Evolutionary conservation across 2,888 invertebrate genomes (phyloP).

Genomic region (Cosmopolites sordidus): DNA sequence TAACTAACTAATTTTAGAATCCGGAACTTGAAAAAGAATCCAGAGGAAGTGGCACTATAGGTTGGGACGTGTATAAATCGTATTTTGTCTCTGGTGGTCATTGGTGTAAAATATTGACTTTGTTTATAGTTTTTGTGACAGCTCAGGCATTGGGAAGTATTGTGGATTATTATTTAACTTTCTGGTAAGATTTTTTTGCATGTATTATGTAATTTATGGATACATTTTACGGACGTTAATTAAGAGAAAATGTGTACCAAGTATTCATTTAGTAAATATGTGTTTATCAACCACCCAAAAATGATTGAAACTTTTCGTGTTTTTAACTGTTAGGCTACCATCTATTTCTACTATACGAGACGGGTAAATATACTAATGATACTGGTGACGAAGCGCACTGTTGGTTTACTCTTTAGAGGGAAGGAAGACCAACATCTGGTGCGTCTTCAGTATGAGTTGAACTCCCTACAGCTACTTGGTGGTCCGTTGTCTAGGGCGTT

Average conservation of each 20-base stretch:
- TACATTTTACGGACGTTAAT: neutral
- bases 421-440: too few species aligned
- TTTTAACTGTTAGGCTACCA: too few species aligned
- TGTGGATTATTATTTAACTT: slow-evolving; percentile 74
- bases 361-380: too few species aligned
- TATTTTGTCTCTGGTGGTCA: slow-evolving; percentile 72
- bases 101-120: slow-evolving; percentile 46
- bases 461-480: too few species aligned
- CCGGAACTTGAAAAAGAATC: slow-evolving; percentile 54
- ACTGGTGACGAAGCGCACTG: too few species aligned
- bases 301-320: too few species aligned
- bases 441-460: too few species aligned
- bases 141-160: slow-evolving; percentile 69
- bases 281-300: too few species aligned
- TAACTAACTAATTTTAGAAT: slow-evolving; percentile 7
- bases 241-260: neutral
- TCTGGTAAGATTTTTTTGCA: slow-evolving; percentile 66
- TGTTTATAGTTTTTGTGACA: slow-evolving; percentile 54
- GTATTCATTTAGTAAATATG: too few species aligned
- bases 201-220: slow-evolving; percentile 15
- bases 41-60: slow-evolving; percentile 55
- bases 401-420: too few species aligned
- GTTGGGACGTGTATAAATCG: slow-evolving; percentile 55
- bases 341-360: too few species aligned
- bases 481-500: too few species aligned